Conservation (phyloP, 2,113 vertebrate genomes). For the Butorides virescens region DNA sequence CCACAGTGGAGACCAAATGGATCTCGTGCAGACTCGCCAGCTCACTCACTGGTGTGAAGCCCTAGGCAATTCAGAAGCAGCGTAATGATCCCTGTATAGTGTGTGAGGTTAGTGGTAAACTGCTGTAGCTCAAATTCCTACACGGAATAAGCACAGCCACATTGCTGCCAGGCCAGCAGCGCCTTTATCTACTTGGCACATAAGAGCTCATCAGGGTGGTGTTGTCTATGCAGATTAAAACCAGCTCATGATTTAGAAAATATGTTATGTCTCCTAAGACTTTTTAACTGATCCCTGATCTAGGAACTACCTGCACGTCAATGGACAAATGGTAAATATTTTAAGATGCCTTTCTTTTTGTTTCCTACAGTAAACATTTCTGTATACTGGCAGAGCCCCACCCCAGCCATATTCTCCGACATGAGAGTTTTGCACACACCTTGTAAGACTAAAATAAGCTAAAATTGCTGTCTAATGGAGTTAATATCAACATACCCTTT, state of each 20-base stretch:
- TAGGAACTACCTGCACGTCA: not conserved
- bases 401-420: not conserved
- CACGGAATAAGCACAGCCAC: fast-evolving
- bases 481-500: not conserved
- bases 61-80: not conserved
- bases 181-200: not conserved
- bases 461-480: not conserved
- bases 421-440: not conserved
- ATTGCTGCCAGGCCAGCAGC: not conserved
- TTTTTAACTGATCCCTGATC: not conserved
- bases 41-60: not conserved
- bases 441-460: not conserved
- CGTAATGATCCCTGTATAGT: not conserved
- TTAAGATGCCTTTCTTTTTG: not conserved
- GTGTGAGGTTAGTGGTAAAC: not conserved
- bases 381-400: not conserved
- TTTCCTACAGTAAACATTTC: not conserved
- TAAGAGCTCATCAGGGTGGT: not conserved
- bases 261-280: not conserved
- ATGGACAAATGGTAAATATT: not conserved
- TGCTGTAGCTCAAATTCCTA: not conserved
- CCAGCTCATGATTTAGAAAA: not conserved
- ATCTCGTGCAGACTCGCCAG: not conserved
- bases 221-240: not conserved
- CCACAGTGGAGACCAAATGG: not conserved